Evolutionary conservation across 2,888 invertebrate genomes (phyloP), one percentile per base, ranked within the genome.

Genomic region (Rhodophaea formosa): DNA sequence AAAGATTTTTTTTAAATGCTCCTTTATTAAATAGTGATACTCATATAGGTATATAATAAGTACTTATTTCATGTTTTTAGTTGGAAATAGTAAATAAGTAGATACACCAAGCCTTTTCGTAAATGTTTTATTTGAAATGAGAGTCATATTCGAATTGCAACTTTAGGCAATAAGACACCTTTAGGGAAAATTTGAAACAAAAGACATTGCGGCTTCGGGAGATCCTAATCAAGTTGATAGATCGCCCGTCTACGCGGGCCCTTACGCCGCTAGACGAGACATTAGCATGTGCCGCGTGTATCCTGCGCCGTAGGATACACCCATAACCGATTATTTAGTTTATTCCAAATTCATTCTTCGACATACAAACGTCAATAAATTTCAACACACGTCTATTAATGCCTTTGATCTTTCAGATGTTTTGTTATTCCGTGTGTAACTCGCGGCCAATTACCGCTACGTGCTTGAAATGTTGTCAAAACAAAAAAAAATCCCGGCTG

Each of bases 401-500:
- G 82, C 86, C 88, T 91, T 91, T 91, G 90, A 91, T 89, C 89
- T 89, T 74, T 78, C 72, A 75, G 75, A 74, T 72, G 74, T 81
- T 86, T 89, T 86, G 80, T 82, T 88, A 90, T 91, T 91, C 90
- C 64, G 82, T 72, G 72, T 78, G 77, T 82, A 79, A 64, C 77
- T 67, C 79, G 75, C 76, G 77, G 79, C 76, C 87, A 82, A 91
- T 91, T 90, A 88, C 88, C 67, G 68, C 70, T 76, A 90, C 90
- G 89, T 91, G 90, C 71, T 73, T 77, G 79, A 75, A 81, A 80
- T 81, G 80, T 82, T 78, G 79, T 82, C 80, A 80, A 86, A 84
- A 86, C 82, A 8, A 51, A 51, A 8, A 51, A 51, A 51, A 35
- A 16, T 75, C 75, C 70, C 74, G 80, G 76, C 74, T 77, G 80